Evolutionary conservation across 2,113 vertebrate genomes (phyloP).

Genomic region (Gasterosteus aculeatus): DNA sequence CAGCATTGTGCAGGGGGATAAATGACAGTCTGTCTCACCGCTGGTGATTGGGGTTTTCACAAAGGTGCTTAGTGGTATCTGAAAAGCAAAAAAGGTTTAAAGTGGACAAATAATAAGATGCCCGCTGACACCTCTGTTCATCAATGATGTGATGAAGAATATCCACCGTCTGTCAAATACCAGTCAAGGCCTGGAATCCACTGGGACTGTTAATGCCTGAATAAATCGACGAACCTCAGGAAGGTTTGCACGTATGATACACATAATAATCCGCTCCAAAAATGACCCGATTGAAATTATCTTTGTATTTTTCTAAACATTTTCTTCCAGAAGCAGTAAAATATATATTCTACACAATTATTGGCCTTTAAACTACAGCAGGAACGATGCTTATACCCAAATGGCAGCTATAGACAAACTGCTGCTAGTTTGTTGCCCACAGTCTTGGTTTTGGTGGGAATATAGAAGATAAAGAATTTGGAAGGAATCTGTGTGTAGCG

Average conservation of each 20-base stretch:
- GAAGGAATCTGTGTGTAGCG: conserved; percentile 25
- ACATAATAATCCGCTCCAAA: conserved; percentile 24
- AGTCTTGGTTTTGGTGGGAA: conserved; percentile 28
- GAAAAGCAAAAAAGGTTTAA: neutral
- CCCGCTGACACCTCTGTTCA: conserved; percentile 4
- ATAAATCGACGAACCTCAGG: conserved; percentile 2
- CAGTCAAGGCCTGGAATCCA: conserved; percentile 25
- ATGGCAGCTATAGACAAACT: conserved; percentile 38
- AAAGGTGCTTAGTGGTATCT: neutral
- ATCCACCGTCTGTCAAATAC: conserved; percentile 16
- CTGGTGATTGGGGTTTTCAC: conserved; percentile 16
- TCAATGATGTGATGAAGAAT: conserved; percentile 11
- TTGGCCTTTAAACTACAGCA: conserved; percentile 36
- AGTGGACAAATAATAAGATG: conserved; percentile 10
- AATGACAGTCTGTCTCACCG: neutral
- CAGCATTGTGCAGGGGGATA: conserved; percentile 16
- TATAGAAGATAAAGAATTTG: conserved; percentile 8
- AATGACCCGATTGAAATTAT: neutral
- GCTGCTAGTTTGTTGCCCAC: conserved; percentile 34
- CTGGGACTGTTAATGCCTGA: conserved; percentile 15
- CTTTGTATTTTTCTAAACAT: neutral
- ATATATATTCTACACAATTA: conserved; percentile 12
- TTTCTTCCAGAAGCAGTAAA: conserved; percentile 17
- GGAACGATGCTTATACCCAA: conserved; percentile 33
- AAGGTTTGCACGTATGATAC: conserved; percentile 24